A percentile compares a stretch with the other conserved stretches of the same genome.
Evolutionary conservation across 1,140 invertebrate genomes (phyloP).

Genomic region (Portunus trituberculatus): DNA sequence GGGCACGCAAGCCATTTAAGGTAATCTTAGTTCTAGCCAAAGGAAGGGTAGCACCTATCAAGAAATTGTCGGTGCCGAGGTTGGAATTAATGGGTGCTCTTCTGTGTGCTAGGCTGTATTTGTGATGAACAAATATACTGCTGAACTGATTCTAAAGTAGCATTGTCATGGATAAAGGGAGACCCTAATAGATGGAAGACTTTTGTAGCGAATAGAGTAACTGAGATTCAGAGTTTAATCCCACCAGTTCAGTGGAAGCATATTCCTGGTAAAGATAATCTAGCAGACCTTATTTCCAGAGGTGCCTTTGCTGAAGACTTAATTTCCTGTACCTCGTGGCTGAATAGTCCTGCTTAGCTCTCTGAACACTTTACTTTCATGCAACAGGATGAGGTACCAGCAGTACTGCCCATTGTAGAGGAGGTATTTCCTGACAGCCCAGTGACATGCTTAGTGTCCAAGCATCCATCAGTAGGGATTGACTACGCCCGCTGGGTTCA

Average conservation of each 20-base stretch:
- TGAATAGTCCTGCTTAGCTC: neutral
- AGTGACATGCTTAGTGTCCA: slow-evolving; percentile 2
- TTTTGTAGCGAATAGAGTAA: neutral
- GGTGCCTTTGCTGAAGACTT: neutral
- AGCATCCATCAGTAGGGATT: slow-evolving; percentile 3
- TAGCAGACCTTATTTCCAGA: neutral
- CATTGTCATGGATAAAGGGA: too few relatives aligned
- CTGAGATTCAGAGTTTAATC: neutral
- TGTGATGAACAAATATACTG: neutral
- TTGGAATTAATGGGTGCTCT: too few relatives aligned
- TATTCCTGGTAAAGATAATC: neutral
- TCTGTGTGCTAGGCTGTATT: neutral
- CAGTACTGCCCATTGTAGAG: too few relatives aligned
- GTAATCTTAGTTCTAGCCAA: neutral
- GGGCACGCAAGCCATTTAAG: too few relatives aligned
- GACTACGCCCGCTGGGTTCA: neutral
- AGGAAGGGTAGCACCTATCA: too few relatives aligned
- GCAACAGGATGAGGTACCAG: too few relatives aligned
- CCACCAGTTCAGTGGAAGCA: neutral
- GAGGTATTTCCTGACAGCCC: too few relatives aligned
- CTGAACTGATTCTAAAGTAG: neutral
- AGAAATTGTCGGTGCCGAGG: too few relatives aligned
- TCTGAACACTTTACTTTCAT: too few relatives aligned
- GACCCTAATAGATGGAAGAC: neutral
- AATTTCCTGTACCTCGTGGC: neutral